Conservation (phyloP, 1,140 invertebrate species). For the Hirudo medicinalis region DNA sequence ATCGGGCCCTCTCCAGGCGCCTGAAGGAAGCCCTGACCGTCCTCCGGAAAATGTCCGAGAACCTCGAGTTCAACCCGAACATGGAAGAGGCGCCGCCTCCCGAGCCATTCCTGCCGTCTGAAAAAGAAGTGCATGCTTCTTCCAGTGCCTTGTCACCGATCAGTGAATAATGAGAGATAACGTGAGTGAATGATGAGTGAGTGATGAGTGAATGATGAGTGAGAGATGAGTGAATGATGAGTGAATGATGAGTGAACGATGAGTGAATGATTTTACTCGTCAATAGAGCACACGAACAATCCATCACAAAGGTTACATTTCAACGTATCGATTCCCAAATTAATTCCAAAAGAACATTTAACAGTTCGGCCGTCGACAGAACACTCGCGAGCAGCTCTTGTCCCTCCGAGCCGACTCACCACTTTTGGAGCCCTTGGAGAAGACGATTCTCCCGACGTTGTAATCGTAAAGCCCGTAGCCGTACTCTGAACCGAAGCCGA, state of each 20-base stretch:
- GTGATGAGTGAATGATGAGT: too few relatives aligned
- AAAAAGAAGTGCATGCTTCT: not conserved
- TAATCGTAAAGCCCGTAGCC: slow-evolving; percentile 1
- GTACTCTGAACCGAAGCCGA: not conserved
- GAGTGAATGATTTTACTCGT: too few relatives aligned
- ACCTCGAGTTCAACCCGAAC: not conserved
- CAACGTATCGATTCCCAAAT: too few relatives aligned
- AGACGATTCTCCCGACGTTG: not conserved
- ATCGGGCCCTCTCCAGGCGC: not conserved
- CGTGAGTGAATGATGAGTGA: too few relatives aligned
- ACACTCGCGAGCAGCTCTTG: not conserved
- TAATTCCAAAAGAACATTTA: too few relatives aligned
- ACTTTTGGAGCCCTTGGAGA: not conserved
- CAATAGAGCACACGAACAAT: too few relatives aligned
- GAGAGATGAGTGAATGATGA: too few relatives aligned
- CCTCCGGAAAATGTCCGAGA: not conserved
- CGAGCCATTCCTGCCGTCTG: not conserved
- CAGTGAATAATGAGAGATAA: too few relatives aligned
- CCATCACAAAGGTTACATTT: too few relatives aligned
- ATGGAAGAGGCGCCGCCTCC: not conserved
- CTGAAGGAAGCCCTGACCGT: slow-evolving; percentile 5
- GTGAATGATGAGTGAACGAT: too few relatives aligned
- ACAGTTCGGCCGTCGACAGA: too few relatives aligned
- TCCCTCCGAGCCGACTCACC: not conserved
- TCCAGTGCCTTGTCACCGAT: not conserved